Percentiles rank a stretch among this genome's conserved stretches.
These are phyloP conservation scores for Hirundichthys speculiger DNA, from an alignment of 2,113 vertebrate species.

Conservation along the genomic window DNA sequence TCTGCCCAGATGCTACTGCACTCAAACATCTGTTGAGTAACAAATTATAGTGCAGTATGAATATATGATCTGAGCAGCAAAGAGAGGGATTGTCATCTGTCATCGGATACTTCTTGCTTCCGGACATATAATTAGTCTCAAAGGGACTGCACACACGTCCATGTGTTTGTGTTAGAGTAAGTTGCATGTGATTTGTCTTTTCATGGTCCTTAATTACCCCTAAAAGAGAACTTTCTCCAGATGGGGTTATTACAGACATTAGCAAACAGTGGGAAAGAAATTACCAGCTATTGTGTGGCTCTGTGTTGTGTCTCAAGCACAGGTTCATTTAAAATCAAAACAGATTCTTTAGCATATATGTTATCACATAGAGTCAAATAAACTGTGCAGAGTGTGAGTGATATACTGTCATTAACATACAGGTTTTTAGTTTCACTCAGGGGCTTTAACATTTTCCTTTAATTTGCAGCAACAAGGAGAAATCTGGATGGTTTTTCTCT, in stretches of 20 bases:
- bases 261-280: conserved; percentile 13
- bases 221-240: conserved; percentile 11
- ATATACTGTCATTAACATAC: conserved; percentile 14
- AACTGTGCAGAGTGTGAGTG: background rate
- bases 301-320: background rate
- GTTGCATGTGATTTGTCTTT: conserved; percentile 33
- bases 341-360: background rate
- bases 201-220: conserved; percentile 40
- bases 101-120: conserved; percentile 15
- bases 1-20: conserved; percentile 44
- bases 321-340: conserved; percentile 3
- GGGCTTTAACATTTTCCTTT: conserved; percentile 27
- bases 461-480: conserved; percentile 26
- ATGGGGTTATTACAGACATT: conserved; percentile 44
- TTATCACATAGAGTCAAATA: background rate
- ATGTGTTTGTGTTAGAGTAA: conserved; percentile 26
- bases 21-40: conserved; percentile 57
- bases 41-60: conserved; percentile 51
- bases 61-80: conserved; percentile 25
- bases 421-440: conserved; percentile 16
- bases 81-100: conserved; percentile 4
- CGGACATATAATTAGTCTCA: conserved; percentile 61
- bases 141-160: conserved; percentile 24
- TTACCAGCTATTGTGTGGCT: conserved; percentile 3
- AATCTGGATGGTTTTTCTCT: conserved; percentile 10